These are phyloP conservation scores for Decapterus maruadsi DNA, from an alignment of 2,797 vertebrate genomes.

Conservation along the genomic window DNA sequence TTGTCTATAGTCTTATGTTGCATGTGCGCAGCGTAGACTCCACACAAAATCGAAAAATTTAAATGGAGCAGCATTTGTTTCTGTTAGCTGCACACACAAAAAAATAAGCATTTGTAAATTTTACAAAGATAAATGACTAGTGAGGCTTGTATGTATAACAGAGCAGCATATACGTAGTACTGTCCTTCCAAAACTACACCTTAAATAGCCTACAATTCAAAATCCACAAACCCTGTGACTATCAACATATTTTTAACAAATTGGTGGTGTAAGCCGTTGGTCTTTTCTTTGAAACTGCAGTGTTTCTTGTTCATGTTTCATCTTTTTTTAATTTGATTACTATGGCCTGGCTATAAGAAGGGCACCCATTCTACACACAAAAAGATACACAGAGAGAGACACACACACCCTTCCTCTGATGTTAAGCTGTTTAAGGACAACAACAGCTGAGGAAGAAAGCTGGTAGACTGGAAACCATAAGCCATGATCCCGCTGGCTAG, in stretches of 20 bases:
- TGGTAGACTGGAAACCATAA: constrained; percentile 52
- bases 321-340: constrained; percentile 16
- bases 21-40: not conserved
- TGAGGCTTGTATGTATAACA: not conserved
- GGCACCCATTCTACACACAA: not conserved
- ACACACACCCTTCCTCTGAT: constrained; percentile 39
- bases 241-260: constrained; percentile 14
- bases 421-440: constrained; percentile 72
- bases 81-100: not conserved
- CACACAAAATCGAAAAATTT: not conserved
- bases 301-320: not conserved
- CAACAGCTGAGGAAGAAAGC: constrained; percentile 70
- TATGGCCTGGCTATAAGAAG: constrained; percentile 23
- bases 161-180: not conserved
- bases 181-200: not conserved
- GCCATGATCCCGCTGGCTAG: constrained; percentile 53
- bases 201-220: not conserved
- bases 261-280: constrained; percentile 5
- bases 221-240: constrained; percentile 2
- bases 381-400: not conserved
- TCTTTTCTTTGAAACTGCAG: not conserved
- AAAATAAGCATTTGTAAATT: constrained; percentile 14
- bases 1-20: not conserved
- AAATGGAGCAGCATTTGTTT: not conserved
- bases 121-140: constrained; percentile 4